phyloP scores from a whole-genome alignment of 2,888 invertebrate species.

The Laspeyria flexula region DNA sequence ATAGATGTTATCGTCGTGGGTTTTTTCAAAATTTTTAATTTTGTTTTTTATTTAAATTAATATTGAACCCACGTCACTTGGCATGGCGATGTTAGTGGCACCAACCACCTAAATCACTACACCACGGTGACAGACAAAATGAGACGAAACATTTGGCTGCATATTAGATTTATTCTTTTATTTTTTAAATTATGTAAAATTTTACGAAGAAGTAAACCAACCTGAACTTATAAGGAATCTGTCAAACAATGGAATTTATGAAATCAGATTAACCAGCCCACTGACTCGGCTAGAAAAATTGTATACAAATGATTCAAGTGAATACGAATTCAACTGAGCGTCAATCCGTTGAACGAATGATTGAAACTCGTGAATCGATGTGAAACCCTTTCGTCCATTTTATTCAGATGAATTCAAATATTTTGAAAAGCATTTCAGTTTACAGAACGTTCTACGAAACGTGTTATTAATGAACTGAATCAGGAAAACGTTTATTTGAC shows the following conservation, averaged over 20 bases:
- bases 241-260: constrained; percentile 32
- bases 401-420: neutral
- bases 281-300: constrained; percentile 27
- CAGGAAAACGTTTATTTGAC: neutral
- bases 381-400: neutral
- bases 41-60: too few relatives aligned
- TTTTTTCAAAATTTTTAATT: too few relatives aligned
- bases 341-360: constrained; percentile 18
- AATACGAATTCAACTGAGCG: constrained; percentile 28
- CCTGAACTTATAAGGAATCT: neutral
- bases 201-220: too few relatives aligned
- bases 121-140: too few relatives aligned
- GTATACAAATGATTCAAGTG: constrained; percentile 16
- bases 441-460: neutral
- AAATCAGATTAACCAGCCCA: constrained; percentile 37
- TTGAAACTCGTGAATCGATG: neutral
- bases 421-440: neutral
- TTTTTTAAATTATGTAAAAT: too few relatives aligned
- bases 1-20: too few relatives aligned
- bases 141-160: too few relatives aligned
- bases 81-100: too few relatives aligned
- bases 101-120: too few relatives aligned
- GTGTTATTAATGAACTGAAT: neutral
- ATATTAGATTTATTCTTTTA: too few relatives aligned
- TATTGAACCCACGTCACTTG: too few relatives aligned